Base-by-base conservation (phyloP, 1,140 invertebrate genomes). In the Cotesia vestalis region DNA sequence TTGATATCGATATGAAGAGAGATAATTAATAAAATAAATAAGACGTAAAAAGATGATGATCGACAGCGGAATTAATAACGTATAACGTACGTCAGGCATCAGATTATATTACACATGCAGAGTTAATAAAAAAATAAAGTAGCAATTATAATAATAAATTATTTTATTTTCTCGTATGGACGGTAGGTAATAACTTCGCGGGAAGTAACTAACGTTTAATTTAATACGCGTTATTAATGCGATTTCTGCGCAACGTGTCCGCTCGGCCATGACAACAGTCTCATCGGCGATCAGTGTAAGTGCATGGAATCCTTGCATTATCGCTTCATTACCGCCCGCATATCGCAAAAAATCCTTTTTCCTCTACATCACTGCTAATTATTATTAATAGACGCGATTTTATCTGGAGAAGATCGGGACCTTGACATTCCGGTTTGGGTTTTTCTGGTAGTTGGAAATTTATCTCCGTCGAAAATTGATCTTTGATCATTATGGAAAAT, bases 211-310 rank as follows among this genome's bases (percentile, higher is more conserved):
- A 20, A 66, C 9, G 70, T 57, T 57, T 73, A 68, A 55, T 75
- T 69, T 78, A 79, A 78, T 78, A 78, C 73, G 73, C 66, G 77
- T 83, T 83, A 83, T 83, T 83, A 83, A 83, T 81, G 75, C 73
- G 75, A 82, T 81, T 73, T 75, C 75, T 76, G 63, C 70, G 69
- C 71, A 79, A 73, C 73, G 73, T 74, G 76, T 76, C 74, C 72
- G 71, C 63, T 74, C 63, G 72, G 76, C 71, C 76, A 63, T 76
- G 72, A 72, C 74, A 73, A 69, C 60, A 69, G 57, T 46, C 40
- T 46, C 40, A 46, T 67, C 66, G 40, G 20, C 34, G 17, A 46
- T 67, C 60, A 34, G 20, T 46, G 17, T 38, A 67, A 71, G 73
- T 73, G 27, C 27, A 27, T 27, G 66, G 61, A 62, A 76, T 77